A percentile compares a stretch with the other conserved stretches of the same genome.
Evolutionary conservation across 2,888 invertebrate species (phyloP).

Genomic region (Lasioglossum vierecki): DNA sequence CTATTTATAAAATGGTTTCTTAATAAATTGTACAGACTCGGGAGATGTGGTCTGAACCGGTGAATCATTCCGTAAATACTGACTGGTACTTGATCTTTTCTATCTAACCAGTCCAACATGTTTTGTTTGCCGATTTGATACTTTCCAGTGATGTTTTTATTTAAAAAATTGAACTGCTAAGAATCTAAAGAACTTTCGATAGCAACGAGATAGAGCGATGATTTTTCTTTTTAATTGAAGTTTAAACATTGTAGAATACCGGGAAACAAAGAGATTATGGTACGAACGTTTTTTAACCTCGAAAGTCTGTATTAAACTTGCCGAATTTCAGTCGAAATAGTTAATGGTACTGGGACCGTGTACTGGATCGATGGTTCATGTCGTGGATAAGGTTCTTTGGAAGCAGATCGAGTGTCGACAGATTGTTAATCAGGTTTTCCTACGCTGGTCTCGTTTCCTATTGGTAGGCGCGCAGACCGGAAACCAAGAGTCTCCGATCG

Average conservation of each 20-base stretch:
- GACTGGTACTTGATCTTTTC: too few relatives aligned
- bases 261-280: too few relatives aligned
- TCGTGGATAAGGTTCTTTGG: background rate
- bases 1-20: background rate
- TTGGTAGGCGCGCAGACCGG: background rate
- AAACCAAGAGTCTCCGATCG: background rate
- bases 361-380: background rate
- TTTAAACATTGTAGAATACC: too few relatives aligned
- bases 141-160: too few relatives aligned
- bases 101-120: background rate
- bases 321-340: too few relatives aligned
- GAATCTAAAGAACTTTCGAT: too few relatives aligned
- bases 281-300: too few relatives aligned
- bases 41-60: background rate
- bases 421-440: slow-evolving; percentile 3
- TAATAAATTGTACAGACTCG: background rate
- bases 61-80: background rate
- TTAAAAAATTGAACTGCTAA: too few relatives aligned
- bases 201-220: too few relatives aligned
- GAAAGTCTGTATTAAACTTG: too few relatives aligned
- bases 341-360: background rate
- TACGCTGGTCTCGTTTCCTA: background rate
- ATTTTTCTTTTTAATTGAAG: too few relatives aligned
- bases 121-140: background rate
- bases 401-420: slow-evolving; percentile 1